These are phyloP conservation scores for Otocyon megalotis DNA, from an alignment of 2,113 vertebrate species.

Conservation along the genomic window DNA sequence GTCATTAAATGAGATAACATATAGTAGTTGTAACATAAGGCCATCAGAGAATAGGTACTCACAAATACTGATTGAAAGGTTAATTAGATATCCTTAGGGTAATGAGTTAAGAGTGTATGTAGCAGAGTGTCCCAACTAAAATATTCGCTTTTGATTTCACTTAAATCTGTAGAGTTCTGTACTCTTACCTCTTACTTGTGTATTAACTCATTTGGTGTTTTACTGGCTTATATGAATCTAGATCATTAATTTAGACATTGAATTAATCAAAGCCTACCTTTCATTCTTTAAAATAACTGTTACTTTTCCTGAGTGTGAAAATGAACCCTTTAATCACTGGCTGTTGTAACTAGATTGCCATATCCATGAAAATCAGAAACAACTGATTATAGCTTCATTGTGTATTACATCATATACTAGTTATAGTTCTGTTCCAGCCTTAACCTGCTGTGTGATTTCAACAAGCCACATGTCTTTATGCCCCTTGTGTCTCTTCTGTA, in stretches of 20 bases:
- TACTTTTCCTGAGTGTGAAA: constrained; percentile 54
- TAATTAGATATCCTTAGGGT: constrained; percentile 43
- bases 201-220: constrained; percentile 6
- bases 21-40: not conserved
- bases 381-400: not conserved
- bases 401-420: not conserved
- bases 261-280: constrained; percentile 32
- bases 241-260: constrained; percentile 32
- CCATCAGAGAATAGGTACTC: not conserved
- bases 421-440: not conserved
- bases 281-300: constrained; percentile 34
- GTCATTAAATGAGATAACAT: not conserved
- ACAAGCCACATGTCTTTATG: not conserved
- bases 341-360: not conserved
- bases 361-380: not conserved
- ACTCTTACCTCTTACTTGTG: not conserved
- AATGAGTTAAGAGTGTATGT: not conserved
- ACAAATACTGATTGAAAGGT: not conserved
- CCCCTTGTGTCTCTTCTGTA: not conserved
- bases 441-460: not conserved
- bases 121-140: constrained; percentile 13
- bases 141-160: not conserved
- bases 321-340: not conserved
- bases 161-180: not conserved
- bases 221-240: constrained; percentile 31